These are phyloP conservation scores for Formicarius rufipectus DNA, from an alignment of 2,113 vertebrate species.

Conservation along the genomic window DNA sequence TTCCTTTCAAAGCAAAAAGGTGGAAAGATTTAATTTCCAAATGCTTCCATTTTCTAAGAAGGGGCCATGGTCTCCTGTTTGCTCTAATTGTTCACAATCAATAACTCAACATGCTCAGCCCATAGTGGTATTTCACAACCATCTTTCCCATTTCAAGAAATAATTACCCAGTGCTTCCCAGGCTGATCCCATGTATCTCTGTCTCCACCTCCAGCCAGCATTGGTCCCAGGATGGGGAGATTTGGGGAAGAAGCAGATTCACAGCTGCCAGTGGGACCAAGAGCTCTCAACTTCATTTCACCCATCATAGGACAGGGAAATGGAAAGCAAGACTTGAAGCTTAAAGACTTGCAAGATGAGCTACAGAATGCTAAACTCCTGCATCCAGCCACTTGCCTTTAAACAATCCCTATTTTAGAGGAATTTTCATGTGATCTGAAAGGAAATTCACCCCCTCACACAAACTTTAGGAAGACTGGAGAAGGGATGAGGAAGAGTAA, in stretches of 20 bases:
- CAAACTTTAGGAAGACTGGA: not conserved
- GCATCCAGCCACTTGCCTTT: not conserved
- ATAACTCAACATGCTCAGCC: not conserved
- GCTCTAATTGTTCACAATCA: not conserved
- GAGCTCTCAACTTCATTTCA: not conserved
- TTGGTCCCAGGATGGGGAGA: not conserved
- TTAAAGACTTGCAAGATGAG: not conserved
- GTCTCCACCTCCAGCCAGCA: not conserved
- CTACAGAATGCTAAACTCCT: not conserved
- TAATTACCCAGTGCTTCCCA: not conserved
- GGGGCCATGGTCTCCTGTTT: accelerated
- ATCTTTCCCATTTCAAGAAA: not conserved
- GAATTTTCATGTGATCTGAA: not conserved
- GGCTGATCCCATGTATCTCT: accelerated
- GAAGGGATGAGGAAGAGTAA: not conserved
- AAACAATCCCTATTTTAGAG: not conserved
- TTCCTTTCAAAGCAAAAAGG: conserved; percentile 25
- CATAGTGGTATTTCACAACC: not conserved
- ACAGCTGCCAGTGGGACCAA: not conserved
- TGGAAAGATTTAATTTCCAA: conserved; percentile 57
- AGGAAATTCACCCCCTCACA: not conserved
- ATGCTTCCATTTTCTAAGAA: not conserved
- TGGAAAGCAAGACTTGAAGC: not conserved
- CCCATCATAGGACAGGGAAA: not conserved
- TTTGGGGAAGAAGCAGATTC: not conserved